Conservation (phyloP, 2,113 vertebrate species). For the Psettodes erumei region DNA sequence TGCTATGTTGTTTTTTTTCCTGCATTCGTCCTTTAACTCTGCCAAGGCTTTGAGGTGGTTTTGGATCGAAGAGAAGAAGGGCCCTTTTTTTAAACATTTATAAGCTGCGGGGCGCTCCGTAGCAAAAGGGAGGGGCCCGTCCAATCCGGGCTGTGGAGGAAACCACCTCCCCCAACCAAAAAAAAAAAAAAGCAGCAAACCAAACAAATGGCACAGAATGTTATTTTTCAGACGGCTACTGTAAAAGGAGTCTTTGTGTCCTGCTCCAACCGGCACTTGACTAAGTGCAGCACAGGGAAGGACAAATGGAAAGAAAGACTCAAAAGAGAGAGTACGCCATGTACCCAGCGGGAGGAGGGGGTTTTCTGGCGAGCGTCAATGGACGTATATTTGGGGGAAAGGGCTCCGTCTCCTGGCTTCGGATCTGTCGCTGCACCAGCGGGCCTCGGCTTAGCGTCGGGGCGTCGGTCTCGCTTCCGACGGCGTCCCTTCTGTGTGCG, state of each 20-base stretch:
- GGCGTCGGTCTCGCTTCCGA: slow-evolving; percentile 75
- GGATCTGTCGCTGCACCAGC: slow-evolving; percentile 57
- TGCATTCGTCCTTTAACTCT: slow-evolving; percentile 33
- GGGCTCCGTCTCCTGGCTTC: slow-evolving; percentile 52
- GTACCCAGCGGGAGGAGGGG: slow-evolving; percentile 59
- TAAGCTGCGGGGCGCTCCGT: slow-evolving; percentile 55
- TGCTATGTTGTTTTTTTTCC: slow-evolving; percentile 32
- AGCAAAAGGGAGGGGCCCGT: slow-evolving; percentile 48
- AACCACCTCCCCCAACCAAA: slow-evolving; percentile 33
- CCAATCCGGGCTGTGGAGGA: slow-evolving; percentile 35
- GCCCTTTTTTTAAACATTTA: slow-evolving; percentile 71
- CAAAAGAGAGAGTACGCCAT: slow-evolving; percentile 58
- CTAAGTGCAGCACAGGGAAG: slow-evolving; percentile 54
- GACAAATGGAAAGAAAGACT: slow-evolving; percentile 74
- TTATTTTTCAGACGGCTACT: slow-evolving; percentile 73
- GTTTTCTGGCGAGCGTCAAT: slow-evolving; percentile 53
- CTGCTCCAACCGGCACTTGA: slow-evolving; percentile 51
- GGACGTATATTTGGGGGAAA: slow-evolving; percentile 60
- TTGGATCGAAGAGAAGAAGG: slow-evolving; percentile 45
- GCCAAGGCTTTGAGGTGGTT: slow-evolving; percentile 73
- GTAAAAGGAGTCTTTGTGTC: slow-evolving; percentile 80
- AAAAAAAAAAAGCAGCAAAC: slow-evolving; percentile 46
- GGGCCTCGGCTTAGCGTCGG: slow-evolving; percentile 62
- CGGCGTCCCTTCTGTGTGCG: slow-evolving; percentile 51
- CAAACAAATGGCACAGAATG: slow-evolving; percentile 71